Evolutionary conservation across 2,888 invertebrate genomes (phyloP).

Genomic region (Meganola albula): DNA sequence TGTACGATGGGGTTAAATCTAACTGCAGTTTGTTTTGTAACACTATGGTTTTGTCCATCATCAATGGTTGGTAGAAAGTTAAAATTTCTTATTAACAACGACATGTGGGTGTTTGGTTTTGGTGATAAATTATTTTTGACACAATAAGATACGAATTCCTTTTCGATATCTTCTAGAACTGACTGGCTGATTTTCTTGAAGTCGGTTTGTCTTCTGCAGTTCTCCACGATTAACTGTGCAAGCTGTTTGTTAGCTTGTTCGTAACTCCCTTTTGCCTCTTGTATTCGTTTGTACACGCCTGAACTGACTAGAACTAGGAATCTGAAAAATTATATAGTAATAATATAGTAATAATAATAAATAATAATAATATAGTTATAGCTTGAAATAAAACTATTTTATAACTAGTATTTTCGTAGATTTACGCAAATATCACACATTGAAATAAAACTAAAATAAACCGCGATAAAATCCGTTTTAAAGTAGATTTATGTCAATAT

Average conservation of each 20-base stretch:
- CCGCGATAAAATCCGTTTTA: too few species aligned
- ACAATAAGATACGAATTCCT: constrained; percentile 88
- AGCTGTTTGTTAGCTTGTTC: constrained; percentile 90
- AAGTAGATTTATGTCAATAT: too few species aligned
- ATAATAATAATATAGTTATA: too few species aligned
- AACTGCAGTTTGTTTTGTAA: constrained; percentile 73
- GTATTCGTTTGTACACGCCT: constrained; percentile 89
- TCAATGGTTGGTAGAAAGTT: constrained; percentile 83
- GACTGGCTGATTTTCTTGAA: constrained; percentile 90
- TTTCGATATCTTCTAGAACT: constrained; percentile 88
- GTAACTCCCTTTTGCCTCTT: constrained; percentile 82
- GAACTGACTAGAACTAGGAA: constrained; percentile 92
- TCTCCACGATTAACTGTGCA: constrained; percentile 87
- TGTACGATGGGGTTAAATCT: constrained; percentile 81
- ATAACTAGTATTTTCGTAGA: too few species aligned
- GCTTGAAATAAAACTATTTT: too few species aligned
- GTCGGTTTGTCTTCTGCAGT: constrained; percentile 88
- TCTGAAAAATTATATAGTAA: constrained; percentile 47
- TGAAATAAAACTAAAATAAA: too few species aligned
- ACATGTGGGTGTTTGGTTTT: constrained; percentile 88
- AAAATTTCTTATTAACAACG: constrained; percentile 90
- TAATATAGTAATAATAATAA: too few species aligned
- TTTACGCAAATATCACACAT: too few species aligned
- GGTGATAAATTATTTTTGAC: constrained; percentile 74
- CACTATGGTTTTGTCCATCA: constrained; percentile 29